Base-by-base conservation (phyloP, 2,113 vertebrate genomes). In the Peromyscus polionotus region DNA sequence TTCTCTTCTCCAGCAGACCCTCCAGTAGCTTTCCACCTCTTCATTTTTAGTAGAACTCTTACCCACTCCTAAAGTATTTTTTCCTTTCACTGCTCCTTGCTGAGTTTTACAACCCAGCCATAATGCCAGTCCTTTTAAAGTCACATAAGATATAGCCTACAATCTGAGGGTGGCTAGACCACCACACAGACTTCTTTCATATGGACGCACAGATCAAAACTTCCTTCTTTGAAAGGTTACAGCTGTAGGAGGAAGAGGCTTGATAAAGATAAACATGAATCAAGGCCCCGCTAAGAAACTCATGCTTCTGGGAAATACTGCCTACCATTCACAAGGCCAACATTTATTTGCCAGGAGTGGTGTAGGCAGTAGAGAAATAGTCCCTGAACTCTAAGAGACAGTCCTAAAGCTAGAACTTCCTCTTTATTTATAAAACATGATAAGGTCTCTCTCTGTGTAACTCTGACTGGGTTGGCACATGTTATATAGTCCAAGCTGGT, bases 271-370 rank as follows among this genome's bases (percentile, higher is more conserved):
- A 70, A 80, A 59, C 39, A 9, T 8, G 17, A 20, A 8, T 26
- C 24, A 19, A 83, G 61, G 26, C 42, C 65, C 70, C 89, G 51
- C 59, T 36, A 57, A 3, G 77, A 83, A 88, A 76, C 85, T 67
- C 48, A 75, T 68, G 42, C 45, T 96, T 87, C 77, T 72, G 59
- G 86, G 86, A 94, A 93, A 63, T 68, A 36, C 14, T 72, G 39
- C 75, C 77, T 84, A 65, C 85, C 75, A 70, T 59, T 76, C 57
- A 48, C 11, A 75, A 45, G 45, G 68, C 57, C 89, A 77, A 94
- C 61, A 93, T 79, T 75, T 75, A 87, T 12, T 7, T 91, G 14
- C 61, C 54, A 63, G 45, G 39, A 36, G 22, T 42, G 54, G 28
- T 67, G 81, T 85, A 93, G 72, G 48, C 68, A 31, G 73, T 76